Evolutionary conservation across 2,113 vertebrate genomes (phyloP), one percentile per base, ranked within the genome.

Genomic region (Cryptotis parvus): DNA sequence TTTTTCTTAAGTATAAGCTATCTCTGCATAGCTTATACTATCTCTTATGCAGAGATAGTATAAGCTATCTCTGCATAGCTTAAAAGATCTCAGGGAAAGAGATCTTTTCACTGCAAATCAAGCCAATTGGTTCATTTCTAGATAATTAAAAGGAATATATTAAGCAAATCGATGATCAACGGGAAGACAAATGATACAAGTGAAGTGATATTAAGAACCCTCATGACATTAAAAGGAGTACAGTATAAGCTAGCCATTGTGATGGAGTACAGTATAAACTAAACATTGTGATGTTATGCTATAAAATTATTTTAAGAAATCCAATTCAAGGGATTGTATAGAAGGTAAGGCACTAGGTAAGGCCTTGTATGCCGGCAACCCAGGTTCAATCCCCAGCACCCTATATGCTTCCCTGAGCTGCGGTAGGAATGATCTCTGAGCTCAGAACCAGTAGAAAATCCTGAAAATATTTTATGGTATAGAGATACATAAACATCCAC

Each of bases 1-100:
- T 97, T n/a, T 91, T 93, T 79, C 94, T 68, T 41, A 31, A 83
- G 68, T 49, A 29, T 16, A 80, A 89, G 10, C 24, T 91, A 5
- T 93, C 91, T 94, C 92, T 89, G 49, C 2, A 95, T 1, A 83
- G 6, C 0, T 31, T 73, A n/a, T n/a, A n/a, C n/a, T n/a, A n/a
- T n/a, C n/a, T n/a, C n/a, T n/a, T n/a, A n/a, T n/a, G n/a, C n/a
- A n/a, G n/a, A n/a, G n/a, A n/a, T n/a, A 83, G 68, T 49, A 29
- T 16, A 80, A 89, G 10, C 24, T 91, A 5, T 93, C 91, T 94
- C 92, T 89, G 49, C 2, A 95, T 1, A 83, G 6, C 0, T 31
- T 73, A n/a, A n/a, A n/a, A n/a, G n/a, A n/a, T n/a, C 73, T 94
- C 69, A 70, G 22, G 87, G 83, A 85, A 95, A 92, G 11, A 43